Evolutionary conservation across 2,888 invertebrate species (phyloP).

Genomic region (Candidula unifasciata): DNA sequence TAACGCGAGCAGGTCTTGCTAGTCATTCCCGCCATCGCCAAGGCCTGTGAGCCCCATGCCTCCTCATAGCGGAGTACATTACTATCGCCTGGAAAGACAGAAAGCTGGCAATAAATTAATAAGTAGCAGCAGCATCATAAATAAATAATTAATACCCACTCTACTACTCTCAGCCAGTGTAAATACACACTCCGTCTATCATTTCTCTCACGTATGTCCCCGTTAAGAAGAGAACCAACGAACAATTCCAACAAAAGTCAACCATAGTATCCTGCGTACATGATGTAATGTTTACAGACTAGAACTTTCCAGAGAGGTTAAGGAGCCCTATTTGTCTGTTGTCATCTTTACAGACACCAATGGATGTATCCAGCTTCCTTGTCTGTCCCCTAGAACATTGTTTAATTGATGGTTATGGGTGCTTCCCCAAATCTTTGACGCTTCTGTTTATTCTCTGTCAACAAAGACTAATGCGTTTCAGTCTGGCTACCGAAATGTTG

Average conservation of each 20-base stretch:
- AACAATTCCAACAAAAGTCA: neutral
- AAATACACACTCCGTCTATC: neutral
- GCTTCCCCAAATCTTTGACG: neutral
- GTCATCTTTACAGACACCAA: neutral
- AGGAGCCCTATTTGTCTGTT: neutral
- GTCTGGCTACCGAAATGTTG: neutral
- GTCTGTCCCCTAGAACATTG: neutral
- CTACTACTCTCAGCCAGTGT: too few relatives aligned
- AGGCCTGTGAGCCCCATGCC: too few relatives aligned
- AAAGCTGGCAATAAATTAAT: too few relatives aligned
- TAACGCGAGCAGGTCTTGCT: too few relatives aligned
- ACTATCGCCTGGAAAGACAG: too few relatives aligned
- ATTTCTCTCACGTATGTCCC: neutral
- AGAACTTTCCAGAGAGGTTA: neutral
- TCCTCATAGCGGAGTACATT: too few relatives aligned
- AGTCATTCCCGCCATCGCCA: too few relatives aligned
- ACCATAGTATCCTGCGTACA: too few relatives aligned
- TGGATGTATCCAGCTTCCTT: neutral
- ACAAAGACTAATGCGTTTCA: neutral
- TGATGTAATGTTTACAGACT: neutral
- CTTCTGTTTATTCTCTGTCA: neutral
- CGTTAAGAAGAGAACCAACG: neutral
- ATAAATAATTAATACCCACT: too few relatives aligned
- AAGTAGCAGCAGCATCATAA: too few relatives aligned
- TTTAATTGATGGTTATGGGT: neutral